Conservation (phyloP, 2,888 invertebrate species). For the Drosophila yooni region DNA sequence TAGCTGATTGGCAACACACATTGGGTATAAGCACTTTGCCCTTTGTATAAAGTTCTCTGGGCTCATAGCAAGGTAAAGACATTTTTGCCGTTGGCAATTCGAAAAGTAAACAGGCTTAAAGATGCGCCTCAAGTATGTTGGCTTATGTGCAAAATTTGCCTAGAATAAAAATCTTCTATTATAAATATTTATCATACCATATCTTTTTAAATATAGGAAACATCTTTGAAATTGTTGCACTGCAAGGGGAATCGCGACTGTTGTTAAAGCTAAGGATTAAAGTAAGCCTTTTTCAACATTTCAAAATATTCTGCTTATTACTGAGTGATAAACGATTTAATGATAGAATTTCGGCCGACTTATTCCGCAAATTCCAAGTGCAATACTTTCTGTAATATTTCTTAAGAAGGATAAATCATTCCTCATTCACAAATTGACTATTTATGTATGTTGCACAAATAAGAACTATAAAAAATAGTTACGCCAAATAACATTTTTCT, state of each 20-base stretch:
- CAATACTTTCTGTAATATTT: neutral
- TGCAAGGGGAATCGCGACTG: neutral
- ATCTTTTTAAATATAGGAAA: neutral
- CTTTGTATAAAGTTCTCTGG: conserved; percentile 9
- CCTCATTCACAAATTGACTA: neutral
- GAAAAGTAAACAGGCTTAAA: conserved; percentile 15
- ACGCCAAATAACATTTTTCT: neutral
- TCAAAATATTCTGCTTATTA: neutral
- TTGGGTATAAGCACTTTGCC: conserved; percentile 14
- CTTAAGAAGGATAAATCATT: neutral
- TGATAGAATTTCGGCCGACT: too few species aligned
- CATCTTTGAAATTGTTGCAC: neutral
- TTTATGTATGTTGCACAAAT: neutral
- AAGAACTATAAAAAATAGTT: neutral
- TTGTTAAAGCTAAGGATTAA: neutral
- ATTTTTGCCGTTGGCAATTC: conserved; percentile 36
- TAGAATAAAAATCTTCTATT: neutral
- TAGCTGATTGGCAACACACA: conserved; percentile 70
- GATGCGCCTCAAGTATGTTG: neutral
- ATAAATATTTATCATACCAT: neutral
- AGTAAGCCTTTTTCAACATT: neutral
- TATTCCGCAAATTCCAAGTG: neutral
- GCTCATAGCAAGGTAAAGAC: conserved; percentile 20
- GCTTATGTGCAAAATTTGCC: neutral
- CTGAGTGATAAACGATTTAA: neutral